A percentile compares a stretch with the other conserved stretches of the same genome.
phyloP scores from a whole-genome alignment of 2,797 vertebrate genomes.

The Phataginus tetradactyla region DNA sequence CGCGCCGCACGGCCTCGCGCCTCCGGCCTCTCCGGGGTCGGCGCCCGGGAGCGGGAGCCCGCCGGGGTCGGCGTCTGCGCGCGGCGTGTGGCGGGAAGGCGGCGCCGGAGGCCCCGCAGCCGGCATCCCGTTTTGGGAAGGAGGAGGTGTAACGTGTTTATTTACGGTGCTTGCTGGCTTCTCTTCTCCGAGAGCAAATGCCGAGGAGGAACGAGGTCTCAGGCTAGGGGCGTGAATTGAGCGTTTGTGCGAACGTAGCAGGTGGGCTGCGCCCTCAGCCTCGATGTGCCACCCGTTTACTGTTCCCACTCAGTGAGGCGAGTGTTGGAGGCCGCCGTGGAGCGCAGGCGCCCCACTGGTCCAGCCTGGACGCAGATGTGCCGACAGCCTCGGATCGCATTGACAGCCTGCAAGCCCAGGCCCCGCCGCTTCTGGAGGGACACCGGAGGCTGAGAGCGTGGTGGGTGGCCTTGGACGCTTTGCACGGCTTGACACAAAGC shows the following conservation, averaged over 20 bases:
- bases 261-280: background rate
- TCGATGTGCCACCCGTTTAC: background rate
- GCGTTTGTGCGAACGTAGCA: background rate
- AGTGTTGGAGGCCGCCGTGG: background rate
- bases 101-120: background rate
- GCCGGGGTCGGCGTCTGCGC: fast-evolving
- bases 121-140: background rate
- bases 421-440: constrained; percentile 40
- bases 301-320: background rate
- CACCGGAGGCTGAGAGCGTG: background rate
- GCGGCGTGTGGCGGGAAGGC: no score
- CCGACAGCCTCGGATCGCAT: background rate
- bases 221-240: background rate
- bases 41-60: no score
- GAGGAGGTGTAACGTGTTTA: background rate
- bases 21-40: background rate
- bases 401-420: background rate
- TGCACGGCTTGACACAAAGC: background rate
- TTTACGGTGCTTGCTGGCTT: background rate
- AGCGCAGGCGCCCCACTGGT: background rate
- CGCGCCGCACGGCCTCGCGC: background rate
- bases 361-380: background rate
- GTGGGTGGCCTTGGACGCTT: constrained; percentile 19
- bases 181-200: background rate
- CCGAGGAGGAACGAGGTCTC: background rate